A percentile compares a stretch with the other conserved stretches of the same genome.
phyloP scores from a whole-genome alignment of 2,113 vertebrate genomes.

The Cranoglanis bouderius region DNA sequence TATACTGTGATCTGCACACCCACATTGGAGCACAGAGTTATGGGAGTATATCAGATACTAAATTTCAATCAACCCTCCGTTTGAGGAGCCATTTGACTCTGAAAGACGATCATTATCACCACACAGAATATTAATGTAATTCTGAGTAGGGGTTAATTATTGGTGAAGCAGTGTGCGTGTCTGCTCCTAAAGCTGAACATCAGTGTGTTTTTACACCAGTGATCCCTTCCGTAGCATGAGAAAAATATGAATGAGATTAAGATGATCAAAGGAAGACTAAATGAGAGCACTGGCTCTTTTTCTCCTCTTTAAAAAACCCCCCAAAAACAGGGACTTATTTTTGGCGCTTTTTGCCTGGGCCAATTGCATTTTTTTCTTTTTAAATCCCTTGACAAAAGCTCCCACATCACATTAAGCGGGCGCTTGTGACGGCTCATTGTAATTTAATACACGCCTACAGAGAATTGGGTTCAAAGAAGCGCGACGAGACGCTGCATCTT shows the following conservation, averaged over 20 bases:
- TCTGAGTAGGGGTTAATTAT: conserved; percentile 22
- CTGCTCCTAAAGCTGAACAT: conserved; percentile 32
- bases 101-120: neutral
- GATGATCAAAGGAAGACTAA: conserved; percentile 68
- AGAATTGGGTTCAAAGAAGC: conserved; percentile 66
- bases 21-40: neutral
- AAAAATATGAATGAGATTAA: conserved; percentile 66
- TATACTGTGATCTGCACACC: neutral
- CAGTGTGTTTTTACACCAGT: conserved; percentile 42
- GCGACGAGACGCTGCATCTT: conserved; percentile 9
- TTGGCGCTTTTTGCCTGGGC: conserved; percentile 54
- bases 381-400: conserved; percentile 69
- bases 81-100: neutral
- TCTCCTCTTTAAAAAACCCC: conserved; percentile 6
- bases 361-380: conserved; percentile 62
- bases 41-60: neutral
- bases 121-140: conserved; percentile 37
- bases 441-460: conserved; percentile 69
- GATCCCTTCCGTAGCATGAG: conserved; percentile 45
- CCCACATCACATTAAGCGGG: conserved; percentile 68
- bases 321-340: conserved; percentile 65
- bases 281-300: conserved; percentile 33
- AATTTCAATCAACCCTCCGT: neutral
- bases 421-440: conserved; percentile 69
- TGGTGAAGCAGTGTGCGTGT: conserved; percentile 3